Evolutionary conservation across 2,888 invertebrate genomes (phyloP), one percentile per base, ranked within the genome.

Genomic region (Brachyptera putata): DNA sequence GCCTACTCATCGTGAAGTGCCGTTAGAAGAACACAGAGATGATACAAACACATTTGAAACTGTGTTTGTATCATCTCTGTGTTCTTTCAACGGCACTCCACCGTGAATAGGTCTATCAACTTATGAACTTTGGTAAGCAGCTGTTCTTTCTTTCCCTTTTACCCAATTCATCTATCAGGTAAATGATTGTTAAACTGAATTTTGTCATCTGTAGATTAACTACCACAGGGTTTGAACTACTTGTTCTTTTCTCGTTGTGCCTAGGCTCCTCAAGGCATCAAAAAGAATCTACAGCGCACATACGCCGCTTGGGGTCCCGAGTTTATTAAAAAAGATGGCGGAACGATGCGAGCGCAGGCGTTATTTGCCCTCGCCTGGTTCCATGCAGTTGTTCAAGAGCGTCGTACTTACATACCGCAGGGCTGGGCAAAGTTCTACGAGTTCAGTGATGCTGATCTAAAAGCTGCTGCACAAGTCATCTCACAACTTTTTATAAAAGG

Each of bases 391-490:
- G 80, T 95, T 56, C 90, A 91, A 73, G 98, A 99, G 75, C 80
- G 99, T 39, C 80, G 97, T 61, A 90, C 87, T 56, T 98, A 87
- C 73, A 90, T 95, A 67, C 95, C 95, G 1, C 91, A 93, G 79
- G 90, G 93, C 0, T 95, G 94, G 94, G 87, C 88, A 1, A 90
- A 88, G 71, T 84, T 84, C 71, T 95, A 95, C 74, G 93, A 95
- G 70, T 95, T 95, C 75, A 88, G 86, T 56, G 85, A 87, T 67
- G 81, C 87, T 0, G 95, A 95, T 73, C 76, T 93, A 1, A 80
- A 84, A 56, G 88, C 90, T 3, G 89, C 88, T 1, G 78, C 85
- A 37, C 84, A 86, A 63, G 76, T 88, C 41, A 78, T 83, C 56
- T 80, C 81, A 65, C 72, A 77, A 56, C 68, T 80, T 16, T 77